Percentiles rank a stretch among this genome's conserved stretches.
phyloP scores from a whole-genome alignment of 2,797 vertebrate genomes.

The Masticophis lateralis region DNA sequence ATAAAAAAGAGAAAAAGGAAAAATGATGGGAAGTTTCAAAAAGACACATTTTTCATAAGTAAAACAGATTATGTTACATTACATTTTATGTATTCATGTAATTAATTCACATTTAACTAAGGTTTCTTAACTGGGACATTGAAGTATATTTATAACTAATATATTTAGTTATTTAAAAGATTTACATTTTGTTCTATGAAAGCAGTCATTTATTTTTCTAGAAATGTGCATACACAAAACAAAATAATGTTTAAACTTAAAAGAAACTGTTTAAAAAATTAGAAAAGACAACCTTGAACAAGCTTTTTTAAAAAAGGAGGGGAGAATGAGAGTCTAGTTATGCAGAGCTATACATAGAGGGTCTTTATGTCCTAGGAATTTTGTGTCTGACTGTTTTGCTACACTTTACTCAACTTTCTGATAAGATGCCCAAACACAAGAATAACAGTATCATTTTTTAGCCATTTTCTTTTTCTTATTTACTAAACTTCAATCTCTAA shows the following conservation, averaged over 20 bases:
- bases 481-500: neutral
- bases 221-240: neutral
- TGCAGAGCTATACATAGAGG: neutral
- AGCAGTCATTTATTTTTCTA: neutral
- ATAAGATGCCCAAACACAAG: neutral
- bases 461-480: neutral
- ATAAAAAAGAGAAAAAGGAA: neutral
- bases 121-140: neutral
- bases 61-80: neutral
- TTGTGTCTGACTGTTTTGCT: neutral
- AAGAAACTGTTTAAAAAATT: neutral
- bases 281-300: neutral
- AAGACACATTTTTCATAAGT: neutral
- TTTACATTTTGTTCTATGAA: neutral
- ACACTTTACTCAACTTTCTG: neutral
- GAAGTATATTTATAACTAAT: neutral
- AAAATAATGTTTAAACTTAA: neutral
- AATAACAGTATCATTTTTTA: neutral
- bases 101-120: neutral
- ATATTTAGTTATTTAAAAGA: neutral
- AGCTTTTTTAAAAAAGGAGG: neutral
- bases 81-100: neutral
- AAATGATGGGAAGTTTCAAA: neutral
- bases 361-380: neutral
- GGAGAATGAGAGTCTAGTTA: neutral